Evolutionary conservation across 2,797 vertebrate species (phyloP), one percentile per base, ranked within the genome.

Genomic region (Limosa lapponica): DNA sequence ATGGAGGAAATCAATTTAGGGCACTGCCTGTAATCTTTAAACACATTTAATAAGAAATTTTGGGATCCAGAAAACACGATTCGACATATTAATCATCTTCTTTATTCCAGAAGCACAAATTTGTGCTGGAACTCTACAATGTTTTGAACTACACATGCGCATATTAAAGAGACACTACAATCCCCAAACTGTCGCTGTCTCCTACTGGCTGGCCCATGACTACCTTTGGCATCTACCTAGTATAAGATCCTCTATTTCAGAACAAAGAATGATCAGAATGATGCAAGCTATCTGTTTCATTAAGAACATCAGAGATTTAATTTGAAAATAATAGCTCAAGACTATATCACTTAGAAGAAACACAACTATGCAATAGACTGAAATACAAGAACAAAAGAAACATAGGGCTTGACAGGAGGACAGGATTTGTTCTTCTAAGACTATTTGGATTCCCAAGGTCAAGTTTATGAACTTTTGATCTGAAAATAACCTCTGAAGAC

Each of bases 91-190:
- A 54, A 34, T 49, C 1, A 23, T 59, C 3, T 16, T 81, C 18
- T 24, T 69, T 8, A 19, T 8, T 81, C 7, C 8, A 72, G 43
- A 86, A 62, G 17, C 23, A 58, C 24, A 55, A 19, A 81, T 43
- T 37, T 32, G 4, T 74, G 9, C 32, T 48, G 30, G 16, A 87
- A 66, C 28, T 74, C 44, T n/a, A 3, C 15, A 46, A 25, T 34
- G 28, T 66, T 85, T 85, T 77, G 34, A 87, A 32, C 16, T 46
- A 34, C 49, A 64, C 5, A 3, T 34, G 46, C 16, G 22, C 24
- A 13, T 5, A n/a, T 24, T 2, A 61, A 20, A 64, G 41, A 77
- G 17, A 32, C 0, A 0, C 11, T 73, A 16, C 1, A 3, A 89
- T 17, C 22, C 36, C 32, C 48, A 51, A 52, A 79, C 34, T 64